Evolutionary conservation across 1,140 invertebrate species (phyloP), one percentile per base, ranked within the genome.

Genomic region (Drosophila nigromelanica): DNA sequence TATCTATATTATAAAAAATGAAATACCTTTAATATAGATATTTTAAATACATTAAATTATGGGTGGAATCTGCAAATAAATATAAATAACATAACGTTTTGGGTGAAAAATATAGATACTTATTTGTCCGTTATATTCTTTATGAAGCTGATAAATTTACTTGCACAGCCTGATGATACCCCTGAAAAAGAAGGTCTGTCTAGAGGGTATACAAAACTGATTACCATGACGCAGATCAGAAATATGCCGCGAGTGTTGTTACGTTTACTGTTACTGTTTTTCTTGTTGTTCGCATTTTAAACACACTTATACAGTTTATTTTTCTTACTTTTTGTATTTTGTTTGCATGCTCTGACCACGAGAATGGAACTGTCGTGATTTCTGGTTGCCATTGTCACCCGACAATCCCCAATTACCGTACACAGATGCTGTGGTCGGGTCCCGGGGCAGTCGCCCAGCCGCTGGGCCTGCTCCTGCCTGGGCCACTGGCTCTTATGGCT

Each of bases 191-290:
- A n/a, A 18, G 21, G 4, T 18, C 15, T 6, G 42, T 8, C 27
- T 56, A 14, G 12, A 51, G 54, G 62, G 45, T 67, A 66, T 54
- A 39, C 52, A 58, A 67, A 68, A 87, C 63, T 87, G 79, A 83
- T 89, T 87, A 74, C 79, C 79, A 77, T 89, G 85, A 87, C 76
- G 83, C 68, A 80, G 83, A 87, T 89, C 79, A 72, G 40, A 79
- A 80, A 61, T 62, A 87, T 76, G 62, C 37, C 47, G 50, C 59
- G 63, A 68, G 63, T 68, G 70, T 48, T 35, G 62, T 62, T 67
- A 56, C 59, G 61, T 60, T 68, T 62, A 73, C 64, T 73, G 68
- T 71, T 79, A 54, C 43, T 45, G 64, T 55, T 40, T n/a, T 55
- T 14, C 52, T 47, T 33, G 30, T 18, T 43, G n/a, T 40, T 42